Evolutionary conservation across 2,888 invertebrate genomes (phyloP).

Genomic region (Bimastos eiseni): DNA sequence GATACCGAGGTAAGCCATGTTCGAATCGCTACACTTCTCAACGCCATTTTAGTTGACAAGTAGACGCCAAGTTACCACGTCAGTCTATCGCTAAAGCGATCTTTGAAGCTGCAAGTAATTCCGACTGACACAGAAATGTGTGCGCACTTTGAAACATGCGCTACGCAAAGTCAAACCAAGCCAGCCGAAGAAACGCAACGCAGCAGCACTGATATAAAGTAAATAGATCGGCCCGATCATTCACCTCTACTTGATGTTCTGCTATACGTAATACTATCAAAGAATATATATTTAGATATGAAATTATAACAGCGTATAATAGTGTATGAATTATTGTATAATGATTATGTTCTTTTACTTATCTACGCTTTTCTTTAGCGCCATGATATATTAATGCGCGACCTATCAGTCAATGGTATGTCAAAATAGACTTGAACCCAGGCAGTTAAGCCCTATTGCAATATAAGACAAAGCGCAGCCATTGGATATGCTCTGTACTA

Average conservation of each 20-base stretch:
- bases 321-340: too few species aligned
- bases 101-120: not conserved
- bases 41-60: not conserved
- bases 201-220: not conserved
- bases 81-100: not conserved
- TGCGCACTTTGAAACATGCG: not conserved
- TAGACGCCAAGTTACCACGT: not conserved
- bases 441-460: not conserved
- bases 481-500: too few species aligned
- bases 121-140: not conserved
- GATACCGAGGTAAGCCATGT: not conserved
- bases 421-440: not conserved
- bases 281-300: too few species aligned
- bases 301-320: too few species aligned
- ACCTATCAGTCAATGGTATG: too few species aligned
- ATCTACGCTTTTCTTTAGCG: too few species aligned
- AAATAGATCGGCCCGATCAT: not conserved
- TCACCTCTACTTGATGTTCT: not conserved
- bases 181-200: not conserved
- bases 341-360: too few species aligned
- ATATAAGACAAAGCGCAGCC: too few species aligned
- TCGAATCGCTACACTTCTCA: not conserved
- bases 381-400: too few species aligned
- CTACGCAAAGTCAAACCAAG: not conserved
- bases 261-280: not conserved